A percentile compares a stretch with the other conserved stretches of the same genome.
phyloP scores from a whole-genome alignment of 2,113 vertebrate genomes.

The Vireo altiloquus region DNA sequence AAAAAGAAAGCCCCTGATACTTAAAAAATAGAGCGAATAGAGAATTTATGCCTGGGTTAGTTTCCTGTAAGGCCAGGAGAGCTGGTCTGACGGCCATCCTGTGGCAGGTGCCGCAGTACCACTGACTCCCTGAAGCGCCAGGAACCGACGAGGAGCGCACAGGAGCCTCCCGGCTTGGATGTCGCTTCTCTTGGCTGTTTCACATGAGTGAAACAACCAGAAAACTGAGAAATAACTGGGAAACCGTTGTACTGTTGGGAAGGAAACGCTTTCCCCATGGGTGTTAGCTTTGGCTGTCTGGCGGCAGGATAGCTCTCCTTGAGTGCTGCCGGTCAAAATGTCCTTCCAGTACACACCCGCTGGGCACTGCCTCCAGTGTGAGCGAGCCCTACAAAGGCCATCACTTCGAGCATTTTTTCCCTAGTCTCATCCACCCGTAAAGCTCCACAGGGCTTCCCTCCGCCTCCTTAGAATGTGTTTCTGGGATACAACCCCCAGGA shows the following conservation, averaged over 20 bases:
- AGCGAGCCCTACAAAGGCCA: not conserved
- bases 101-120: not conserved
- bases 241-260: not conserved
- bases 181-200: not conserved
- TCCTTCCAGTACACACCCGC: not conserved
- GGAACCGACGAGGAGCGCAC: not conserved
- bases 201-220: not conserved
- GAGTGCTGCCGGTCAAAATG: not conserved
- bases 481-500: not conserved
- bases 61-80: not conserved
- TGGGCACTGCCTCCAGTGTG: not conserved
- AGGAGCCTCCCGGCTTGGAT: not conserved
- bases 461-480: fast-evolving
- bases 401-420: not conserved
- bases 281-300: not conserved
- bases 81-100: not conserved
- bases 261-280: not conserved
- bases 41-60: too few relatives aligned
- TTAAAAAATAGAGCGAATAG: not conserved
- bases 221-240: not conserved
- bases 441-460: not conserved
- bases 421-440: not conserved
- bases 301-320: not conserved
- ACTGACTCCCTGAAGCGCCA: not conserved
- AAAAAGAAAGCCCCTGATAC: fast-evolving